Conservation (phyloP, 2,797 vertebrate genomes). For the Anabas testudineus region DNA sequence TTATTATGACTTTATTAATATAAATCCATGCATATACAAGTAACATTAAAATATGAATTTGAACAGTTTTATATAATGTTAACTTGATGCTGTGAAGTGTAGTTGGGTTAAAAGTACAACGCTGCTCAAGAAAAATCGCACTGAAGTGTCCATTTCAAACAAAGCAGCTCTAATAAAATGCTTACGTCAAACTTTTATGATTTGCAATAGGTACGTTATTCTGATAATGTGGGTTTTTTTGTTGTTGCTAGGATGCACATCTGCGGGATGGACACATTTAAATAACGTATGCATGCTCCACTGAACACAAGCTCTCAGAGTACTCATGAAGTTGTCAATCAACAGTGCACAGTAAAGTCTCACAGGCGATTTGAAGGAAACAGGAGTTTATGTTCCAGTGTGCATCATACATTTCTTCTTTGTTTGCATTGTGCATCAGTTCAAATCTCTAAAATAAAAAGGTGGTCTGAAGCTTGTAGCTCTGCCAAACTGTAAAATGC, state of each 20-base stretch:
- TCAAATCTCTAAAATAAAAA: conserved; percentile 16
- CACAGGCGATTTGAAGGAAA: conserved; percentile 40
- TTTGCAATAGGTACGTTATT: conserved; percentile 3
- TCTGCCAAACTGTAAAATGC: conserved; percentile 24
- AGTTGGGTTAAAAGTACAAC: neutral
- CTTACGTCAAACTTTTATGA: neutral
- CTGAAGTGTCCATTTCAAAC: neutral
- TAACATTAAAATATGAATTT: no score
- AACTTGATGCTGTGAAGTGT: no score
- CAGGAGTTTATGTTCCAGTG: conserved; percentile 20
- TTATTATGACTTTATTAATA: no score
- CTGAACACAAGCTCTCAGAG: conserved; percentile 58
- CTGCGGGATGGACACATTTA: conserved; percentile 56
- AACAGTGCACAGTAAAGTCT: conserved; percentile 52
- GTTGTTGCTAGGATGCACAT: conserved; percentile 50
- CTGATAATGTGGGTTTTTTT: conserved; percentile 18
- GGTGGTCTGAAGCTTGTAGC: conserved; percentile 1
- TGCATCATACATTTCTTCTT: neutral
- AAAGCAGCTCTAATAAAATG: conserved; percentile 1
- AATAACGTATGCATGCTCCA: conserved; percentile 37
- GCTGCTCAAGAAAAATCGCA: neutral
- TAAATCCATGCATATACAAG: no score
- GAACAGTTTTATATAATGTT: no score
- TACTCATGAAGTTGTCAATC: conserved; percentile 57
- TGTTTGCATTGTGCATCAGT: conserved; percentile 12